These are phyloP conservation scores for Pterostichus niger DNA, from an alignment of 2,888 invertebrate genomes.

Conservation along the genomic window DNA sequence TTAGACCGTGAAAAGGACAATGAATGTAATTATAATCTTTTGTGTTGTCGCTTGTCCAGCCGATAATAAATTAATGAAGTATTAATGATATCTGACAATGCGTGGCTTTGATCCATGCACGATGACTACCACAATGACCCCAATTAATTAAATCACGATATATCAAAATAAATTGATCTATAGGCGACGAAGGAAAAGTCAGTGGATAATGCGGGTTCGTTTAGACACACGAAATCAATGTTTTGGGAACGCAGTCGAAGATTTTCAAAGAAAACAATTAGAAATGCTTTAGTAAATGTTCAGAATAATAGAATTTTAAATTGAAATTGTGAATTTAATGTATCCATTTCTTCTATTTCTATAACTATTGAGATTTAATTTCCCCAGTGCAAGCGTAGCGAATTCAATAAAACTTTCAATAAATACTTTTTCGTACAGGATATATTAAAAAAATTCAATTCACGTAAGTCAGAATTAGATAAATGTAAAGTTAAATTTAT, in stretches of 20 bases:
- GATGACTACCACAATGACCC: constrained; percentile 52
- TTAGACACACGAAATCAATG: no score
- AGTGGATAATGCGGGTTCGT: constrained; percentile 1
- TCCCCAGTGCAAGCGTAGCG: no score
- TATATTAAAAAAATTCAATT: no score
- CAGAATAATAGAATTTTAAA: no score
- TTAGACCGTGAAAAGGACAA: constrained; percentile 52
- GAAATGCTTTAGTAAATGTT: background rate
- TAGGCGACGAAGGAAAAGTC: background rate
- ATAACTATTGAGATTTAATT: no score
- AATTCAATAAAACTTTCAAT: no score
- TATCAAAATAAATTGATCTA: constrained; percentile 61
- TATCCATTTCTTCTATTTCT: no score
- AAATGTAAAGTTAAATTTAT: no score
- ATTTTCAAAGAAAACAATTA: no score
- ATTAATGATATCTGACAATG: constrained; percentile 62
- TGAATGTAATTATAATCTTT: constrained; percentile 63
- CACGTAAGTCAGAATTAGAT: no score
- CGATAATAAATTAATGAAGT: constrained; percentile 62
- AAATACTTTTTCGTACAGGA: no score
- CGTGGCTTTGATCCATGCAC: constrained; percentile 34
- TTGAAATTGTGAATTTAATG: no score
- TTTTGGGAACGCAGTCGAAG: background rate
- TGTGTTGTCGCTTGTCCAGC: constrained; percentile 45
- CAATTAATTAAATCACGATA: constrained; percentile 64